phyloP scores from a whole-genome alignment of 1,140 invertebrate species.

The Saccostrea cuccullata region DNA sequence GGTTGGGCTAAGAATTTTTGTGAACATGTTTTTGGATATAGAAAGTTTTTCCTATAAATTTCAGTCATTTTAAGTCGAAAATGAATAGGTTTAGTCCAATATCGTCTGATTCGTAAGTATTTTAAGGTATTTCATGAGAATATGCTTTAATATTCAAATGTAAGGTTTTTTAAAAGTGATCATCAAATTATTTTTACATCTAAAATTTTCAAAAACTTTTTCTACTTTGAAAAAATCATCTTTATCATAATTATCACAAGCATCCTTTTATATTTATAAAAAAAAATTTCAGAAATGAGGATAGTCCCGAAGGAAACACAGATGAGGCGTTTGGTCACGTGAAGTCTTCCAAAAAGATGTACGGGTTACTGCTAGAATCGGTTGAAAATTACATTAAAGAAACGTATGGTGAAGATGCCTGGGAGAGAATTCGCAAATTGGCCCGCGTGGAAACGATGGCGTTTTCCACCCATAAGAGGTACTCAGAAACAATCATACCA shows the following conservation, averaged over 20 bases:
- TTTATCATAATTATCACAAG: neutral
- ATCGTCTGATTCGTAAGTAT: constrained; percentile 5
- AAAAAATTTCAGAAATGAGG: neutral
- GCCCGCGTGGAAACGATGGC: constrained; percentile 88
- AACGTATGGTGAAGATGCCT: constrained; percentile 90
- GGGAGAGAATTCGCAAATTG: constrained; percentile 85
- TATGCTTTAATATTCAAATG: neutral
- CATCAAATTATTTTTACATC: neutral
- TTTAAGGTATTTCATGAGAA: neutral
- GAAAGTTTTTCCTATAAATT: neutral
- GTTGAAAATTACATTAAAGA: constrained; percentile 93
- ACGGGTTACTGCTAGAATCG: constrained; percentile 95
- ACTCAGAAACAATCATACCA: constrained; percentile 88
- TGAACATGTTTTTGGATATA: neutral
- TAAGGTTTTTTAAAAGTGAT: neutral
- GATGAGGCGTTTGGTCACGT: neutral
- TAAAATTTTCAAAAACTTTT: neutral
- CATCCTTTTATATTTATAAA: neutral
- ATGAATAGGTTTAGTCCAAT: neutral
- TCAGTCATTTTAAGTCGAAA: neutral
- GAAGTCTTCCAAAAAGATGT: constrained; percentile 77
- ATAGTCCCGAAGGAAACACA: neutral
- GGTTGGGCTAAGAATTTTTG: no score
- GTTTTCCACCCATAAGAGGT: constrained; percentile 90
- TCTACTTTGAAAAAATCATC: neutral